Evolutionary conservation across 2,888 invertebrate species (phyloP).

Genomic region (Sphaerophoria rueppellii): DNA sequence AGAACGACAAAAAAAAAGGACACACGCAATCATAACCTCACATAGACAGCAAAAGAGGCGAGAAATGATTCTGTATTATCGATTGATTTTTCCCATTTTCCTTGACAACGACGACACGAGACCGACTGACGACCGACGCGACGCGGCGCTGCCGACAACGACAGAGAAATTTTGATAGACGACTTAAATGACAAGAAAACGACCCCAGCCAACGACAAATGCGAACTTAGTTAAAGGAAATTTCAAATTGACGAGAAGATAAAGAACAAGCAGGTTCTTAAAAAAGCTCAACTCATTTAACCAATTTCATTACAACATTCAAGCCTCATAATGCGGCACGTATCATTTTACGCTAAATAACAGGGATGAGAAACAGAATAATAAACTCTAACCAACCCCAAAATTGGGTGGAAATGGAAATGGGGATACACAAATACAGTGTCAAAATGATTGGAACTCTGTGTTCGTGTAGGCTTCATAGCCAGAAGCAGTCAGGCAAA

Average conservation of each 20-base stretch:
- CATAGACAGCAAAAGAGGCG: conserved; percentile 34
- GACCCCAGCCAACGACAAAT: conserved; percentile 19
- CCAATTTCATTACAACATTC: conserved; percentile 50
- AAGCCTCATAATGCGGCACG: conserved; percentile 38
- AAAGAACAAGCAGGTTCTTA: not conserved
- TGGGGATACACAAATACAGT: conserved; percentile 8
- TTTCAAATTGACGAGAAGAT: not conserved
- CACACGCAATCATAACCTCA: conserved; percentile 67
- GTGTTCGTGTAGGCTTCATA: not conserved
- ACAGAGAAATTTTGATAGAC: not conserved
- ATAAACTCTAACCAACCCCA: conserved; percentile 27
- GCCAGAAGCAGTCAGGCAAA: conserved; percentile 17
- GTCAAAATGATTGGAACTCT: not conserved
- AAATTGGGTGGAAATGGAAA: not conserved
- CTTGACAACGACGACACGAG: not conserved
- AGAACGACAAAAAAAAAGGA: conserved; percentile 51
- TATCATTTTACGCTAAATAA: not conserved
- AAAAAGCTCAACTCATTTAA: conserved; percentile 38
- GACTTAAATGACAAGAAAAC: conserved; percentile 5
- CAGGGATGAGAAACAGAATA: not conserved
- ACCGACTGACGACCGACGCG: not conserved
- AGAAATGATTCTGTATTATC: conserved; percentile 64
- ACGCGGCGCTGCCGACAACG: not conserved
- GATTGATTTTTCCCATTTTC: conserved; percentile 62
- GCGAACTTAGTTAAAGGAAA: not conserved